These are phyloP conservation scores for Sminthopsis crassicaudata DNA, from an alignment of 2,113 vertebrate genomes.

Conservation along the genomic window DNA sequence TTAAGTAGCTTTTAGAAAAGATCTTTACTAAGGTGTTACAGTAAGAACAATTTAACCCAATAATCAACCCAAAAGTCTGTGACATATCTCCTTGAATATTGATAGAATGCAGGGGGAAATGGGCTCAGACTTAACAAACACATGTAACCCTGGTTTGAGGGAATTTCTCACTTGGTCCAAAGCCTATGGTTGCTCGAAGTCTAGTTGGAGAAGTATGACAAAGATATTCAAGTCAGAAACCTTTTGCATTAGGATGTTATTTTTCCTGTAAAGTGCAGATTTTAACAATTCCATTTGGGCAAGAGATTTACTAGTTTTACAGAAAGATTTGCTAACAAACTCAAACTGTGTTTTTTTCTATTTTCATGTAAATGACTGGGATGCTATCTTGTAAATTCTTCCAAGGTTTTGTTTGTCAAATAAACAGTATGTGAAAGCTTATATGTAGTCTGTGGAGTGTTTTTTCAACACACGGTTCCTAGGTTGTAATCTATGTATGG, in stretches of 20 bases:
- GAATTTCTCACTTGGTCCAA: no score
- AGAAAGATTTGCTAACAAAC: slow-evolving; percentile 84
- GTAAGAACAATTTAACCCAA: no score
- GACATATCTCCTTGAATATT: no score
- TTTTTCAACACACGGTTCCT: no score
- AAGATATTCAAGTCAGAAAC: slow-evolving; percentile 55
- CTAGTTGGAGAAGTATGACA: not conserved
- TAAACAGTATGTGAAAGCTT: slow-evolving; percentile 81
- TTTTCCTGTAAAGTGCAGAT: slow-evolving; percentile 80
- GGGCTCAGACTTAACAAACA: no score
- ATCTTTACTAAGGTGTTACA: no score
- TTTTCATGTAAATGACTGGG: slow-evolving; percentile 84
- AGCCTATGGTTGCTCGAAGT: not conserved
- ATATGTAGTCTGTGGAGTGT: slow-evolving; percentile 85
- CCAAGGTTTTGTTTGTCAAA: slow-evolving; percentile 83
- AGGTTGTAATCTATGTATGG: slow-evolving; percentile 84
- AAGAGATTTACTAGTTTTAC: slow-evolving; percentile 86
- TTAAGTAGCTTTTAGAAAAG: no score
- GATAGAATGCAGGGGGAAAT: no score
- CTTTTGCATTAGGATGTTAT: slow-evolving; percentile 78
- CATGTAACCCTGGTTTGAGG: no score
- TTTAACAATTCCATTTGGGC: slow-evolving; percentile 80
- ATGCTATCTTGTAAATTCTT: slow-evolving; percentile 83
- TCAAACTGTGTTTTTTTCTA: slow-evolving; percentile 81
- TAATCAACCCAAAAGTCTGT: no score